These are phyloP conservation scores for Caenorhabditis afra DNA, from an alignment of 2,888 invertebrate genomes.

Conservation along the genomic window DNA sequence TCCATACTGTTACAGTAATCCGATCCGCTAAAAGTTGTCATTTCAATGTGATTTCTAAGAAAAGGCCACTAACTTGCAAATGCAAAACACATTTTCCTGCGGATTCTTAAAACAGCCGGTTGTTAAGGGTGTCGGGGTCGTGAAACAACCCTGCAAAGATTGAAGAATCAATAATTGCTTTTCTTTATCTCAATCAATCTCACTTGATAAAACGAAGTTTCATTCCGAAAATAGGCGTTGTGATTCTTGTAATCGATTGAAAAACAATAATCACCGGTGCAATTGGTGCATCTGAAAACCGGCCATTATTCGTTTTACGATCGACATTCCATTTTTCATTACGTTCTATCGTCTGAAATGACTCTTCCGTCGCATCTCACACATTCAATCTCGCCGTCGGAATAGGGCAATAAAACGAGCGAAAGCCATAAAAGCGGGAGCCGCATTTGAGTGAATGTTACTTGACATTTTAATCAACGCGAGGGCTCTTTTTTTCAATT, in stretches of 20 bases:
- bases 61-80: slow-evolving; percentile 25
- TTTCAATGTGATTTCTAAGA: background rate
- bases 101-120: background rate
- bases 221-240: slow-evolving; percentile 2
- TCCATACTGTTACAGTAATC: slow-evolving; percentile 32
- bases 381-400: slow-evolving; percentile 23
- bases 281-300: slow-evolving; percentile 40
- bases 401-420: slow-evolving; percentile 12
- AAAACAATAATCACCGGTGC: slow-evolving; percentile 47
- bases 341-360: slow-evolving; percentile 34
- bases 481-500: slow-evolving; percentile 19
- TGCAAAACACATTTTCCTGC: slow-evolving; percentile 13
- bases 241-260: slow-evolving; percentile 8
- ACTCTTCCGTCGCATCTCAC: slow-evolving; percentile 35
- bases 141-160: slow-evolving; percentile 37
- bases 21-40: slow-evolving; percentile 14
- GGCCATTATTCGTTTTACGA: background rate
- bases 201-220: slow-evolving; percentile 31
- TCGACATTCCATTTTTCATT: background rate
- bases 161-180: no score
- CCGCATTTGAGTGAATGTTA: slow-evolving; percentile 22
- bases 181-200: no score
- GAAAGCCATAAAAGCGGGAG: slow-evolving; percentile 33
- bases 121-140: slow-evolving; percentile 5
- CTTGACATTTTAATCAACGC: slow-evolving; percentile 22